Base-by-base conservation (phyloP, 2,888 invertebrate species). In the Catocala sponsa region DNA sequence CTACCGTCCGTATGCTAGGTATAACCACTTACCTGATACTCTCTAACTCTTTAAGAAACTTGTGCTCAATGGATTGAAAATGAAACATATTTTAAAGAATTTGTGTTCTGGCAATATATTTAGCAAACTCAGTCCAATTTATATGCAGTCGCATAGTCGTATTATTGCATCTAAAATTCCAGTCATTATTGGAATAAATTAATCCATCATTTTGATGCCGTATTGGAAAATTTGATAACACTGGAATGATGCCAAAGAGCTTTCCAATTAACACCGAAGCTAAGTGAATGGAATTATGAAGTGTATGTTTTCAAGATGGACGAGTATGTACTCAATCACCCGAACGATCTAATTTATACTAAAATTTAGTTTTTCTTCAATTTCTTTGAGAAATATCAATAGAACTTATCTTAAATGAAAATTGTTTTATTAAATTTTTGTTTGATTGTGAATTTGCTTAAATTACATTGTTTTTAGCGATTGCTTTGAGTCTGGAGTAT, bases 241-340 rank as follows among this genome's bases (percentile, higher is more conserved):
- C 53, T 78, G 78, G 78, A 72, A 47, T 32, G 52, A 38, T 15
- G 70, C 78, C 76, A 76, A 72, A 72, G 53, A 68, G 66, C 72
- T 69, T 72, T 76, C 68, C 76, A 78, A 78, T 78, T 74, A 74
- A 55, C 35, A 63, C 32, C 7, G 44, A 43, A 52, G 54, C 47
- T 59, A 59, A 74, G 54, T 55, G 58, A 67, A 71, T 72, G 63
- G 67, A 74, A 68, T 66, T 59, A 46, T 44, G n/a, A 47, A 65
- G 52, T 46, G 38, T 44, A 55, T 57, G 59, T 63, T 70, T 70
- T 63, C n/a, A 53, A 74, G 47, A 54, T 61, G 33, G 43, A 52
- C 38, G 38, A 63, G 35, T 46, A 48, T 65, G 25, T 50, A 55
- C 52, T 56, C 35, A 56, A 65, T 59, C 38, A 60, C 6, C 11